Evolutionary conservation across 2,797 vertebrate genomes (phyloP), one percentile per base, ranked within the genome.

Genomic region (Chaetodon trifasciatus): DNA sequence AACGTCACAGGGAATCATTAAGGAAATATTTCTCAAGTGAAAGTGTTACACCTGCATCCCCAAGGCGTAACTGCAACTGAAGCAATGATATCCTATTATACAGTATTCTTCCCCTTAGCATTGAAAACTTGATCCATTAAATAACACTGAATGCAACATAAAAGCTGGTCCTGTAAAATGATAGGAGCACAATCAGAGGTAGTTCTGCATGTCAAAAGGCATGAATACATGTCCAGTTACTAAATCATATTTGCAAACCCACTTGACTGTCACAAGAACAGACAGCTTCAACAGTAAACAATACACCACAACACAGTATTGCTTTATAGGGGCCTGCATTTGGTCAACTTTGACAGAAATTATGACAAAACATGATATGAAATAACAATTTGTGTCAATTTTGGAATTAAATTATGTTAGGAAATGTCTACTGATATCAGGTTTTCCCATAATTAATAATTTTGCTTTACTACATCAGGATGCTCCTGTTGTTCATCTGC

Each of bases 1-100:
- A 96, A 96, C 96, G 96, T 97, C 96, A 97, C 85, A 92, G 89
- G 86, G 65, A 84, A 96, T 96, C 94, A 95, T 83, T 72, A 84
- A 87, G 89, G 94, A 95, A 92, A 94, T 93, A 90, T 92, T 96
- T 96, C 91, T 95, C 78, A 91, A 81, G 74, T 68, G 85, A 92
- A 92, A 88, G 93, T 92, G 93, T 96, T 95, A 92, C 61, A 95
- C 88, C 92, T 89, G 68, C 81, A 79, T 94, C 94, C 92, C 93
- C 77, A 74, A 93, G 93, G 95, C 93, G 63, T 93, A 73, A 90
- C 57, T 76, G 87, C 86, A 89, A 10, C 39, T 65, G 23, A 49
- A 72, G 87, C 87, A 90, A 79, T 85, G 92, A 96, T 84, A 82
- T 79, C 84, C 79, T 88, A 32, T 85, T 53, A 19, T 35, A 75